Base-by-base conservation (phyloP, 2,797 vertebrate genomes). In the Chrysocyon brachyurus region DNA sequence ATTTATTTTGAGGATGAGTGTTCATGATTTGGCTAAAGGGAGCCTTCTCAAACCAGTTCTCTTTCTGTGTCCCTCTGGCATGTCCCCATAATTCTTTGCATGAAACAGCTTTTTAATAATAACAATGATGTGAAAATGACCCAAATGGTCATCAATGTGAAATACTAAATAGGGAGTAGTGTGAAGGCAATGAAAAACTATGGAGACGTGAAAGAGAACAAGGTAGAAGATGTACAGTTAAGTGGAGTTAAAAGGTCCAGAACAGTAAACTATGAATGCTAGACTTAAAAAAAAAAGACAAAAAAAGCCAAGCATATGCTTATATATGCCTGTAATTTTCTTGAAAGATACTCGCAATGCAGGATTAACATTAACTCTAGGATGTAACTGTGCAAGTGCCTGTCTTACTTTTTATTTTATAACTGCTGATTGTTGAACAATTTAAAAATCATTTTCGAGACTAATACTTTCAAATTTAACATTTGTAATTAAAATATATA, bases 381-480 rank as follows among this genome's bases (percentile, higher is more conserved):
- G 63, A 79, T 84, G 5, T 59, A 63, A 87, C 22, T 22, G 14
- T 82, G 26, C 33, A 93, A 85, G 10, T 87, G 14, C 31, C 14
- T 81, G n/a, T 93, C n/a, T 63, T 89, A 56, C 22, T 84, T 86
- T 88, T 87, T 61, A 90, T 70, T 93, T 93, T 92, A 94, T 1
- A 94, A 96, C 19, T 46, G 63, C 33, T 85, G 26, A 63, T 24
- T 63, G 3, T 17, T 31, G 61, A 36, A 93, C 77, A 77, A 31
- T 52, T 70, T 75, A 2, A 0, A 63, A 63, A 85, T 49, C 26
- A 68, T 68, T 92, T 97, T 96, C 68, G 81, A 93, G 28, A 87
- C 86, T 59, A 95, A 95, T 56, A 87, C 14, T 95, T 95, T 91
- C 19, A 94, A 84, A 85, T 90, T 63, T 81, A 85, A 93, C 3